A percentile compares a stretch with the other conserved stretches of the same genome.
These are phyloP conservation scores for Podarcis raffonei DNA, from an alignment of 2,113 vertebrate genomes.

Conservation along the genomic window DNA sequence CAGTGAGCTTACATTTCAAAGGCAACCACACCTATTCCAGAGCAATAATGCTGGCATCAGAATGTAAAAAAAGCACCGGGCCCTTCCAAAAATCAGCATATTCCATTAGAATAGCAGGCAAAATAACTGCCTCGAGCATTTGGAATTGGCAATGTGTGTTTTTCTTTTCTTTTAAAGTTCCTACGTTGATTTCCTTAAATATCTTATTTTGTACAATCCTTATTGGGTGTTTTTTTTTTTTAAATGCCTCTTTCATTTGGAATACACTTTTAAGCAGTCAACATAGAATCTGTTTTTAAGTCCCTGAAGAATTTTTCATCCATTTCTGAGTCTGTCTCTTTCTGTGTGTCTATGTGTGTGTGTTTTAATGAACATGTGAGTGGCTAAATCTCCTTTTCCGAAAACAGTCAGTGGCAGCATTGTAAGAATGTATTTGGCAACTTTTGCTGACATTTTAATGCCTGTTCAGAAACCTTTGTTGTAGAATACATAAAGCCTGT, in stretches of 20 bases:
- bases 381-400: slow-evolving; percentile 62
- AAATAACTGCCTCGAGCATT: slow-evolving; percentile 66
- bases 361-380: slow-evolving; percentile 68
- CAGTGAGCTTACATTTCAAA: slow-evolving; percentile 73
- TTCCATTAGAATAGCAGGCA: slow-evolving; percentile 73
- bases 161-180: slow-evolving; percentile 82
- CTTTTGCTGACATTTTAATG: slow-evolving; percentile 73
- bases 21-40: slow-evolving; percentile 76
- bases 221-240: slow-evolving; percentile 43
- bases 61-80: slow-evolving; percentile 65
- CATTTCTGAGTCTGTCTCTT: slow-evolving; percentile 52
- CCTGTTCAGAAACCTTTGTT: slow-evolving; percentile 70
- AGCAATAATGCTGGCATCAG: slow-evolving; percentile 70
- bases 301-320: slow-evolving; percentile 63
- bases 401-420: slow-evolving; percentile 57
- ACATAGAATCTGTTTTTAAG: slow-evolving; percentile 65
- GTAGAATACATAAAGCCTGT: slow-evolving; percentile 44
- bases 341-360: slow-evolving; percentile 41
- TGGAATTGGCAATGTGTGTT: slow-evolving; percentile 61
- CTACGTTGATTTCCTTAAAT: slow-evolving; percentile 81
- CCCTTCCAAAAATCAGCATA: slow-evolving; percentile 71
- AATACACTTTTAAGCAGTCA: slow-evolving; percentile 60
- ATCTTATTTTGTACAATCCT: slow-evolving; percentile 75
- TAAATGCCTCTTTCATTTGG: slow-evolving; percentile 25
- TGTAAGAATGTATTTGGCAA: slow-evolving; percentile 75